Conservation (phyloP, 2,797 vertebrate genomes). For the Myotis planiceps region DNA sequence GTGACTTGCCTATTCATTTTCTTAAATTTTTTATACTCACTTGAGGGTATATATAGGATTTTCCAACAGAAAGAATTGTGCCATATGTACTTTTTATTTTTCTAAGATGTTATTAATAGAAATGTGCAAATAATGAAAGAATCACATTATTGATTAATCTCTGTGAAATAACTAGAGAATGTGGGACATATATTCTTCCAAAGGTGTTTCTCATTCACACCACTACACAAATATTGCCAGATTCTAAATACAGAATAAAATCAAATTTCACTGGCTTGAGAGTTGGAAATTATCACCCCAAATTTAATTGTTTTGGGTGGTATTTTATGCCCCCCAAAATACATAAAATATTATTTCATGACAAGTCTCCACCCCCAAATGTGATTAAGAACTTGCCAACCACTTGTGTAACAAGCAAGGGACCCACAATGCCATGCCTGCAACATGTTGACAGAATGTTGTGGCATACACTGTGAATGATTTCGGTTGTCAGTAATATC, state of each 20-base stretch:
- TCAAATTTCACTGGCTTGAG: not conserved
- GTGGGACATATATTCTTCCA: not conserved
- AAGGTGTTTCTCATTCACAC: not conserved
- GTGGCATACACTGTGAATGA: not conserved
- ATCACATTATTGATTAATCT: not conserved
- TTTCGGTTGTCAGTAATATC: constrained; percentile 23
- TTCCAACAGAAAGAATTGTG: not conserved
- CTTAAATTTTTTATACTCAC: not conserved
- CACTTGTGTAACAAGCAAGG: not conserved
- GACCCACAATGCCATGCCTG: not conserved
- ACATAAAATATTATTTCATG: constrained; percentile 7
- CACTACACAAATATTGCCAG: not conserved
- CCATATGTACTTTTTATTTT: constrained; percentile 47
- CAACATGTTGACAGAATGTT: constrained; percentile 44
- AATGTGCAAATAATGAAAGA: constrained; percentile 27
- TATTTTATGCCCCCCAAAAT: not conserved
- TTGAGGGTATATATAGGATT: not conserved
- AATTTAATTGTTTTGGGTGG: not conserved
- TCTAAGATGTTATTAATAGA: constrained; percentile 41
- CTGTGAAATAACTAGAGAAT: constrained; percentile 30
- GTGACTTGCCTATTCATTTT: not conserved
- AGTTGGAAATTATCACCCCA: not conserved
- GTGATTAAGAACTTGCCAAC: constrained; percentile 22
- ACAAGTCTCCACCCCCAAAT: too few relatives aligned
- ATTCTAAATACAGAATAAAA: not conserved